phyloP scores from a whole-genome alignment of 2,888 invertebrate genomes.

The Allophyes oxyacanthae region DNA sequence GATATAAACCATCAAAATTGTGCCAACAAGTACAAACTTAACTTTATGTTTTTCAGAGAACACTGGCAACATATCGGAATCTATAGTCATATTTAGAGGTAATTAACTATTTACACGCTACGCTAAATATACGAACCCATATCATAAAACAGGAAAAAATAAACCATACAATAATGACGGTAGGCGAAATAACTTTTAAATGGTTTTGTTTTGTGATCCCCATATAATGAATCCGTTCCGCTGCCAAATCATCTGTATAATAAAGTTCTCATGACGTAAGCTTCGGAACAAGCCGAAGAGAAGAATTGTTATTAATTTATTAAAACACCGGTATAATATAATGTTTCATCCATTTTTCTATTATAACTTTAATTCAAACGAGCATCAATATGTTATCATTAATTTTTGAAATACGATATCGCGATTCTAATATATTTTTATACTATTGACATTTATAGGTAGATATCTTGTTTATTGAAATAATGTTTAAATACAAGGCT shows the following conservation, averaged over 20 bases:
- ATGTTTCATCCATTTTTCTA: slow-evolving; percentile 49
- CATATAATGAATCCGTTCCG: slow-evolving; percentile 59
- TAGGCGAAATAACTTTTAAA: slow-evolving; percentile 55
- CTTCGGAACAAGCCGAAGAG: slow-evolving; percentile 43
- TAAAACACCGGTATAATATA: slow-evolving; percentile 43
- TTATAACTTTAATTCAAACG: slow-evolving; percentile 36
- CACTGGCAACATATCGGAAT: too few relatives aligned
- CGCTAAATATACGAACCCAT: slow-evolving; percentile 11
- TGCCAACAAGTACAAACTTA: too few relatives aligned
- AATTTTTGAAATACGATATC: slow-evolving; percentile 53
- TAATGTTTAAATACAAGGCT: slow-evolving; percentile 38
- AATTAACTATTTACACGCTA: slow-evolving; percentile 8
- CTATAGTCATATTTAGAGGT: too few relatives aligned
- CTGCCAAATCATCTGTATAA: slow-evolving; percentile 53
- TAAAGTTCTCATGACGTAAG: slow-evolving; percentile 58
- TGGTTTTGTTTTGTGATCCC: slow-evolving; percentile 54
- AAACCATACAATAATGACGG: slow-evolving; percentile 50
- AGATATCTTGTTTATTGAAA: slow-evolving; percentile 47
- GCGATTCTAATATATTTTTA: slow-evolving; percentile 32
- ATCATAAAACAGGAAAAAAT: slow-evolving; percentile 38
- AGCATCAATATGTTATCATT: slow-evolving; percentile 48
- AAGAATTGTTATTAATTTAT: slow-evolving; percentile 47
- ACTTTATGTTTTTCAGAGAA: too few relatives aligned
- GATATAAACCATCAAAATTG: too few relatives aligned
- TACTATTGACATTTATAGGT: slow-evolving; percentile 47